Evolutionary conservation across 1,140 invertebrate species (phyloP).

Genomic region (Tribolium madens): DNA sequence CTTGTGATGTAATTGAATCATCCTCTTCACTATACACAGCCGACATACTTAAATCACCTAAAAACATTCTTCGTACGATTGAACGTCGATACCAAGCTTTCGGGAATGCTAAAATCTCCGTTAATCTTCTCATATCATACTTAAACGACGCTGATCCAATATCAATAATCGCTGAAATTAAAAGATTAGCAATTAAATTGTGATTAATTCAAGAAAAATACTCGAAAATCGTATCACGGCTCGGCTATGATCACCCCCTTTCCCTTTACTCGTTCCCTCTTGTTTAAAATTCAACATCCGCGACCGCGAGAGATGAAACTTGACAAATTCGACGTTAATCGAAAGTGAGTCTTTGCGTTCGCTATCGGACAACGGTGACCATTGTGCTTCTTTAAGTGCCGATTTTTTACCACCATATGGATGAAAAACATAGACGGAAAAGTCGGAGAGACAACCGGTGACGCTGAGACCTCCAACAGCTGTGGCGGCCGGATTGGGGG

Average conservation of each 20-base stretch:
- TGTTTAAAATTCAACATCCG: conserved; percentile 84
- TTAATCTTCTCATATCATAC: conserved; percentile 97
- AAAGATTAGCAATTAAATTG: too few species aligned
- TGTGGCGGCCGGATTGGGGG: conserved; percentile 69
- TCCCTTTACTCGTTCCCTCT: conserved; percentile 65
- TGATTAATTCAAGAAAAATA: conserved; percentile 63
- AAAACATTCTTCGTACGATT: conserved; percentile 91
- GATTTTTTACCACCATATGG: conserved; percentile 94
- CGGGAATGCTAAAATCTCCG: conserved; percentile 97
- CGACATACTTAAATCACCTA: conserved; percentile 85
- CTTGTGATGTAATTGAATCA: conserved; percentile 50
- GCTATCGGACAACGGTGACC: conserved; percentile 87
- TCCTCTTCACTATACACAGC: conserved; percentile 61
- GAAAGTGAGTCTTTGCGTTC: conserved; percentile 95
- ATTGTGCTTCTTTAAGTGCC: conserved; percentile 82
- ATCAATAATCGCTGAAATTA: conserved; percentile 85
- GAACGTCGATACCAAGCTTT: conserved; percentile 97
- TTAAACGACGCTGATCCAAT: conserved; percentile 99
- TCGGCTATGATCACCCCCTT: conserved; percentile 73
- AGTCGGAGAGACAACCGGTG: conserved; percentile 94
- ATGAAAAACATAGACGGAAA: conserved; percentile 98
- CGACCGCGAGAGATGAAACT: conserved; percentile 92
- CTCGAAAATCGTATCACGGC: conserved; percentile 93
- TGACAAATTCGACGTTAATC: conserved; percentile 97
- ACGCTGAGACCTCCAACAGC: conserved; percentile 91